These are phyloP conservation scores for Chondrosia reniformis DNA, from an alignment of 37 sponge, comb jelly and placozoan species.

Conservation along the genomic window DNA sequence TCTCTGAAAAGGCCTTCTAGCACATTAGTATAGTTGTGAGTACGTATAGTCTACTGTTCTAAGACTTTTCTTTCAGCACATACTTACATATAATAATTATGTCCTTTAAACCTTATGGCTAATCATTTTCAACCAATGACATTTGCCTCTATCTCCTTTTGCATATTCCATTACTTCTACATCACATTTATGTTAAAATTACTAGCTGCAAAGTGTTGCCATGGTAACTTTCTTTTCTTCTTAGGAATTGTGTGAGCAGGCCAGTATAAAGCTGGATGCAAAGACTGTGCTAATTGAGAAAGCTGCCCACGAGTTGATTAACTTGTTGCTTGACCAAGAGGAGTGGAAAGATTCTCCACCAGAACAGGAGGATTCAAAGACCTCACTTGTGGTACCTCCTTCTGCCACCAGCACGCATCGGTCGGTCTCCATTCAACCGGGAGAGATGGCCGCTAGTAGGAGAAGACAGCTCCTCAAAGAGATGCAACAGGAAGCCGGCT, in stretches of 20 bases:
- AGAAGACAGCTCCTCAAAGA: slow-evolving; percentile 26
- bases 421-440: slow-evolving; percentile 2
- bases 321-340: not conserved
- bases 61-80: too few relatives aligned
- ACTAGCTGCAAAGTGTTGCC: too few relatives aligned
- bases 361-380: not conserved
- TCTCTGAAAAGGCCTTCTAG: too few relatives aligned
- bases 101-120: too few relatives aligned
- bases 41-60: too few relatives aligned
- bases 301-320: not conserved
- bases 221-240: too few relatives aligned
- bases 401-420: not conserved
- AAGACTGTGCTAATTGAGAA: slow-evolving; percentile 14
- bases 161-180: too few relatives aligned
- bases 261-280: not conserved
- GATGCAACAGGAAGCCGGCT: slow-evolving; percentile 62
- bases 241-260: slow-evolving; percentile 27
- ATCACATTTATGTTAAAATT: too few relatives aligned
- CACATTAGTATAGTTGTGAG: too few relatives aligned
- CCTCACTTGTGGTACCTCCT: not conserved
- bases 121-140: too few relatives aligned
- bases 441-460: slow-evolving; percentile 38
- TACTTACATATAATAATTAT: too few relatives aligned
- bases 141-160: too few relatives aligned
- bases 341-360: not conserved